Base-by-base conservation (phyloP, 2,797 vertebrate genomes). In the Tadarida brasiliensis region DNA sequence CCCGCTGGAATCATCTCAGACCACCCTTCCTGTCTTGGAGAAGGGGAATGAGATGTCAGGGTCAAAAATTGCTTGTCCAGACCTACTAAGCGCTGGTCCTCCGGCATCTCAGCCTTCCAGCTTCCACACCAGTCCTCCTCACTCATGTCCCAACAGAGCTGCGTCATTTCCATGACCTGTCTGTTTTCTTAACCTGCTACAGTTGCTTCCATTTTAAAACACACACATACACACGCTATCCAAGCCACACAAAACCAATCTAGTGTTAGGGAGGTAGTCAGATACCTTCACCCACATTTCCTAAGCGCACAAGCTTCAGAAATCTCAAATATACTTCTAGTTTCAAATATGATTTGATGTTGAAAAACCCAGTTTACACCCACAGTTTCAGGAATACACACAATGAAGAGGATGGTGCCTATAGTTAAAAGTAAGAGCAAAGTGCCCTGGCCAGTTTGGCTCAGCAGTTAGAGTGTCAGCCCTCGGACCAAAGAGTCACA, bases 1-100 rank as follows among this genome's bases (percentile, higher is more conserved):
- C 47, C 0, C 14, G 33, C 12, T 65, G 51, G 85, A 91, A 89
- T 91, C 86, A 35, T 84, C 85, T 61, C 85, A 1, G 0, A 67
- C 59, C 6, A 1, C 35, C 56, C 92, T 94, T 97, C 82, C 96
- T 84, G 87, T 71, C 73, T 68, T 20, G 1, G n/a, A 94, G 54
- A 87, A 94, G 22, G 22, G 39, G 51, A 78, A 87, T 30, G 67
- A 73, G 87, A 94, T 33, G 57, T 77, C 68, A 86, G 77, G 76
- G 82, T 90, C 93, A 70, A 91, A 96, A 84, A 44, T 7, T 63
- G 95, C 77, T 92, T 92, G 94, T 95, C 92, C 5, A 0, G 74
- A 22, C 93, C 89, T 33, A 77, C 89, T 22, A 68, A 94, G 91
- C 26, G 24, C 28, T 4, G 15, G 44, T 1, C 39, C 92, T 88